Percentiles rank a stretch among this genome's conserved stretches.
Evolutionary conservation across 2,113 vertebrate species (phyloP).

Genomic region (Pseudolaguvia tuberculata): DNA sequence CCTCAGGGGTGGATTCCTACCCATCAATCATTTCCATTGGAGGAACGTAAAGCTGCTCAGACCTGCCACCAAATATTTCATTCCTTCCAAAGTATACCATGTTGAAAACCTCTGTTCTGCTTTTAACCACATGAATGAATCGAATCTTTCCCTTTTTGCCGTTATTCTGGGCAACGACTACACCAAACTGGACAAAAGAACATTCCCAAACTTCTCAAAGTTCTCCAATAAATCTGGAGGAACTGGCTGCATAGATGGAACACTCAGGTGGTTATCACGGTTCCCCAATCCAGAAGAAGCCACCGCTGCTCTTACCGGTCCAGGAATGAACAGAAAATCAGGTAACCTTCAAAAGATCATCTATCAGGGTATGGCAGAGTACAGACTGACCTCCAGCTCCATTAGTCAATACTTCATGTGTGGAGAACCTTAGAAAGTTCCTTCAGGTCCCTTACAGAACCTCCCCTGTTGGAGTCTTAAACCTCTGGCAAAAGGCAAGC

Average conservation of each 20-base stretch:
- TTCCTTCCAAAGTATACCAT: constrained; percentile 68
- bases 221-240: constrained; percentile 45
- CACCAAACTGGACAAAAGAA: constrained; percentile 41
- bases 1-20: constrained; percentile 71
- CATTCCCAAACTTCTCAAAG: constrained; percentile 30
- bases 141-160: constrained; percentile 77
- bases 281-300: constrained; percentile 61
- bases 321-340: constrained; percentile 47
- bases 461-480: constrained; percentile 68
- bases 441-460: constrained; percentile 35
- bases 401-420: constrained; percentile 69
- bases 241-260: constrained; percentile 55
- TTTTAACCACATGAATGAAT: constrained; percentile 56
- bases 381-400: constrained; percentile 56
- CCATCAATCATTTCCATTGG: constrained; percentile 75
- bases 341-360: constrained; percentile 46
- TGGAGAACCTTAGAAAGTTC: constrained; percentile 45
- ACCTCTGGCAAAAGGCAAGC: constrained; percentile 62
- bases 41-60: background rate
- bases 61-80: constrained; percentile 47
- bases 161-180: constrained; percentile 77
- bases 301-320: constrained; percentile 54
- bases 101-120: constrained; percentile 63
- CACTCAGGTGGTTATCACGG: constrained; percentile 73
- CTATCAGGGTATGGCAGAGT: constrained; percentile 64